Evolutionary conservation across 2,113 vertebrate genomes (phyloP), one percentile per base, ranked within the genome.

Genomic region (Bettongia penicillata): DNA sequence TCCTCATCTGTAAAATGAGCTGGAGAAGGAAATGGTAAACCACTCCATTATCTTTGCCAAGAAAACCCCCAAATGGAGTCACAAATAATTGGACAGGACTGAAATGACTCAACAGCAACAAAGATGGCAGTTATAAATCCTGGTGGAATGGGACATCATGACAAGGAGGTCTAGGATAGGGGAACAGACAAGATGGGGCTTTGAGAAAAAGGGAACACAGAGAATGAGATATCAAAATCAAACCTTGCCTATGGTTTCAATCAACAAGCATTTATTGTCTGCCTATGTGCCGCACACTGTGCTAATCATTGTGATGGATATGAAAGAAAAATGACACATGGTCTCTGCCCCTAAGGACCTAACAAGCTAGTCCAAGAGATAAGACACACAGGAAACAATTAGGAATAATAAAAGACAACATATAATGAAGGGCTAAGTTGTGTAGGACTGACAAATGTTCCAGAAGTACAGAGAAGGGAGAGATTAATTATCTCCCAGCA

Each of bases 381-480:
- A 47, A 93, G 92, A 9, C 24, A 50, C 10, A 91, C 10, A 84
- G 1, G 1, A 51, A 14, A 92, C 90, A 37, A 1, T 3, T 53
- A 89, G 91, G 37, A 84, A 84, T 43, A 84, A 43, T 84, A 8
- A 8, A 91, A 48, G 48, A 53, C 26, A 52, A 23, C 26, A 37
- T 25, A 84, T 90, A 94, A 93, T 90, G 93, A 94, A 84, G 68
- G 43, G 19, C 4, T 89, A 19, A 89, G 51, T 57, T 89, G 91
- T 2, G 2, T 47, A 48, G 91, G 51, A 89, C 90, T 23, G 53
- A 52, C 11, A 91, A 47, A 12, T 53, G n/a, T 95, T 8, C 94
- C 47, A 92, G 51, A 52, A 93, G 47, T 92, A 94, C 94, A 93
- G 90, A 93, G 47, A 53, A 91, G 23, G 51, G 57, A 90, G 24